A percentile compares a stretch with the other conserved stretches of the same genome.
Conservation (phyloP, 2,113 vertebrate species). For the Bagarius yarrelli region DNA sequence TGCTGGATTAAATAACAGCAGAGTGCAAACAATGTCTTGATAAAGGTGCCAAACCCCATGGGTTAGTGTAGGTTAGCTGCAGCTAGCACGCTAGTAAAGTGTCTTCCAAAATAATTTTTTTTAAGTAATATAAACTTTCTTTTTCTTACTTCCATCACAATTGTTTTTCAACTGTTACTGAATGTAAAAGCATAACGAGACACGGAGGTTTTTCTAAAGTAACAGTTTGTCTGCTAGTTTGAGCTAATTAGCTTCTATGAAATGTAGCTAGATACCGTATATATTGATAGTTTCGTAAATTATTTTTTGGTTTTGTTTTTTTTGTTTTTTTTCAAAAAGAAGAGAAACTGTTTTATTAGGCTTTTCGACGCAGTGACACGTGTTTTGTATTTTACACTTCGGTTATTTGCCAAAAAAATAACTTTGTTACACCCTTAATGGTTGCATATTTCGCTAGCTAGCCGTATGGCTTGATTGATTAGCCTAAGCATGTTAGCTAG, state of each 20-base stretch:
- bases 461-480: not conserved
- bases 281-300: not conserved
- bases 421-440: conserved; percentile 2
- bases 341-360: not conserved
- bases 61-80: conserved; percentile 1
- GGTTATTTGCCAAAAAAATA: not conserved
- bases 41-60: conserved; percentile 27
- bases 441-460: conserved; percentile 4
- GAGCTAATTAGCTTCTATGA: conserved; percentile 14
- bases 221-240: conserved; percentile 3
- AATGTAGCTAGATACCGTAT: conserved; percentile 3
- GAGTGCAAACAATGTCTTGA: conserved; percentile 28
- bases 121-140: not conserved
- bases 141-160: not conserved
- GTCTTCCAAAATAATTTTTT: not conserved
- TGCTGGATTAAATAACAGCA: not conserved
- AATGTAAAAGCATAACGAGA: not conserved
- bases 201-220: not conserved
- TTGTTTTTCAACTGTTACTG: too few species aligned
- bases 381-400: not conserved
- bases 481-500: conserved; percentile 4
- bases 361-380: not conserved
- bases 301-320: too few species aligned
- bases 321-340: not conserved
- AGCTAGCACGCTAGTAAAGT: not conserved